Conservation (phyloP, 2,797 vertebrate species). For the Etheostoma perlongum region DNA sequence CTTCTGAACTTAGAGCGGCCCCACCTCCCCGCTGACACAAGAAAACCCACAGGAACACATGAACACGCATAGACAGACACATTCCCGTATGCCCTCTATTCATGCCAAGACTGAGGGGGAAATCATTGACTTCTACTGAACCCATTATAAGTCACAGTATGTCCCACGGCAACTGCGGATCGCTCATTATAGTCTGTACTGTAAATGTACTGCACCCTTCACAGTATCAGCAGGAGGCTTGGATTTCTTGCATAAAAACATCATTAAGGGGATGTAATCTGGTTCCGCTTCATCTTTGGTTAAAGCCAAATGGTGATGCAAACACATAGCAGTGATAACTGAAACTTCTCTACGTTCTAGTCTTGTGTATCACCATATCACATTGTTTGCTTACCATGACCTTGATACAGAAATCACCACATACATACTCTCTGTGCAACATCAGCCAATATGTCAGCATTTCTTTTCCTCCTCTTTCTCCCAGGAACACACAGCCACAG, state of each 20-base stretch:
- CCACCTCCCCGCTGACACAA: constrained; percentile 47
- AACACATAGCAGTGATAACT: constrained; percentile 11
- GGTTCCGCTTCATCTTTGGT: constrained; percentile 10
- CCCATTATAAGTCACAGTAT: constrained; percentile 30
- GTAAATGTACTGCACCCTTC: constrained; percentile 16
- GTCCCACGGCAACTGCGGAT: constrained; percentile 1
- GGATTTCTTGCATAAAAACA: constrained; percentile 12
- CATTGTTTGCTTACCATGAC: constrained; percentile 30
- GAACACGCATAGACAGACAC: constrained; percentile 30
- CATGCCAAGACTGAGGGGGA: constrained; percentile 41
- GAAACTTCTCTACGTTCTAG: not conserved
- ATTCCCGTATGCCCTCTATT: constrained; percentile 34
- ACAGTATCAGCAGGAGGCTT: constrained; percentile 14
- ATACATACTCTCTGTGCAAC: constrained; percentile 30
- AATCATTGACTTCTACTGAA: constrained; percentile 44
- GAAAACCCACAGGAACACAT: constrained; percentile 45
- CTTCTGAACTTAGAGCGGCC: constrained; percentile 27
- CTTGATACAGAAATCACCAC: constrained; percentile 36
- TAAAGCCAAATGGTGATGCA: constrained; percentile 2
- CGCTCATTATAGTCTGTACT: constrained; percentile 36
- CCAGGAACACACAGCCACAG: constrained; percentile 49
- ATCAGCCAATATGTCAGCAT: constrained; percentile 41
- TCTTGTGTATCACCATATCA: constrained; percentile 7
- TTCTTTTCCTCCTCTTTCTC: constrained; percentile 41
- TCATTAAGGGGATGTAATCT: not conserved